phyloP scores from a whole-genome alignment of 2,797 vertebrate species.

The Acanthurus lineatus region DNA sequence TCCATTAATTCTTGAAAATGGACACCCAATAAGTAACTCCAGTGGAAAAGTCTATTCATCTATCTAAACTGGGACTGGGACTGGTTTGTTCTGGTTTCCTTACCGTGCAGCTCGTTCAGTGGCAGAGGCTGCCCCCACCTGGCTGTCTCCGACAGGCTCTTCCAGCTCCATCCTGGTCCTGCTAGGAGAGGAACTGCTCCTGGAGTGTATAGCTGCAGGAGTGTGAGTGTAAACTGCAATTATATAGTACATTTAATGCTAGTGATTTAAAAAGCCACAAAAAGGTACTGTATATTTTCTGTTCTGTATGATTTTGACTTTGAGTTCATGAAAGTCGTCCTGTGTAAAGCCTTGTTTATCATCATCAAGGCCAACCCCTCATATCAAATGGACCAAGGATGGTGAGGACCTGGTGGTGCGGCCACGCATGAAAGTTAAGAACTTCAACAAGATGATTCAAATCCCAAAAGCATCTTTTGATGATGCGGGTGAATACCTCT shows the following conservation, averaged over 20 bases:
- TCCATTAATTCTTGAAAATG: no score
- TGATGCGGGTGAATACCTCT: slow-evolving; percentile 93
- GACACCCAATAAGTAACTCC: no score
- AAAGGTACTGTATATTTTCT: background rate
- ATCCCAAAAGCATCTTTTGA: slow-evolving; percentile 92
- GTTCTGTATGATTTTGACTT: slow-evolving; percentile 3
- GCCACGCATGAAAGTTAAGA: slow-evolving; percentile 90
- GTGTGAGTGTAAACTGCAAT: slow-evolving; percentile 86
- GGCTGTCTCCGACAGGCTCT: slow-evolving; percentile 92
- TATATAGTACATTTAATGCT: background rate
- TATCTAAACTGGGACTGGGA: no score
- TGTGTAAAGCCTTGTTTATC: slow-evolving; percentile 57
- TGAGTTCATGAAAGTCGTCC: slow-evolving; percentile 24
- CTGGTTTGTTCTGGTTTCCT: slow-evolving; percentile 16
- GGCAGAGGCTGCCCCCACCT: slow-evolving; percentile 92
- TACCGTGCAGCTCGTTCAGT: slow-evolving; percentile 90
- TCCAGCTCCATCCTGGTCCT: slow-evolving; percentile 92
- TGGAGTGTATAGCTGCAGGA: slow-evolving; percentile 97
- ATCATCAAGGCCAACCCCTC: slow-evolving; percentile 87
- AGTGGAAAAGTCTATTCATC: no score
- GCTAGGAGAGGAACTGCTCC: slow-evolving; percentile 91
- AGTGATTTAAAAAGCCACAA: background rate
- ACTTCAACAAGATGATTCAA: slow-evolving; percentile 95
- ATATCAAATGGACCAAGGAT: slow-evolving; percentile 94
- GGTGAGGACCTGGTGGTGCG: slow-evolving; percentile 88